phyloP scores from a whole-genome alignment of 2,113 vertebrate genomes.

The Morone chrysops region DNA sequence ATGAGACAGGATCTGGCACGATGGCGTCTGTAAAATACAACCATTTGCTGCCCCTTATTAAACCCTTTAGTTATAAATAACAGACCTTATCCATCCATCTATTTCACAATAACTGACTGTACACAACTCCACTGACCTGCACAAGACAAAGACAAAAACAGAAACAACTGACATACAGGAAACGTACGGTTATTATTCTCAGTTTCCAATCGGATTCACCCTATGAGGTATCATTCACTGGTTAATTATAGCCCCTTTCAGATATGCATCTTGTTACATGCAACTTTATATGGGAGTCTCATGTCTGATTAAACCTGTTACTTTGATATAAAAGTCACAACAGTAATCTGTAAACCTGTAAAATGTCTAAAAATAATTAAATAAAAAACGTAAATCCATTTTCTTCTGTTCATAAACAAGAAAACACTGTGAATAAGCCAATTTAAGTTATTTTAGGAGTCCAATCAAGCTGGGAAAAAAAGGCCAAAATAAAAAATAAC shows the following conservation, averaged over 20 bases:
- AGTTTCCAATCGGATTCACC: neutral
- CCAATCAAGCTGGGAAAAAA: neutral
- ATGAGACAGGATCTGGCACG: neutral
- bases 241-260: constrained; percentile 11
- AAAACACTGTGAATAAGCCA: neutral
- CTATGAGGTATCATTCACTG: neutral
- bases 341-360: neutral
- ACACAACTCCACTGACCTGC: constrained; percentile 10
- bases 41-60: neutral
- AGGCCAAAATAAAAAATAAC: neutral
- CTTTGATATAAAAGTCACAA: neutral
- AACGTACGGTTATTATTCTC: neutral
- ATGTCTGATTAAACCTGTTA: neutral
- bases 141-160: neutral
- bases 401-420: too few species aligned
- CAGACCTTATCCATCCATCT: neutral
- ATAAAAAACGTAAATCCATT: neutral
- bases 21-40: neutral
- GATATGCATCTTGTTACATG: constrained; percentile 8
- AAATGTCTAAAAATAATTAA: neutral
- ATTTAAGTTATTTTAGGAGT: neutral
- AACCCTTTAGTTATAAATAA: neutral
- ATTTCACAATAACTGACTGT: neutral
- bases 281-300: neutral
- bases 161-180: neutral